These are phyloP conservation scores for Hyperoodon ampullatus DNA, from an alignment of 2,113 vertebrate species.

Conservation along the genomic window DNA sequence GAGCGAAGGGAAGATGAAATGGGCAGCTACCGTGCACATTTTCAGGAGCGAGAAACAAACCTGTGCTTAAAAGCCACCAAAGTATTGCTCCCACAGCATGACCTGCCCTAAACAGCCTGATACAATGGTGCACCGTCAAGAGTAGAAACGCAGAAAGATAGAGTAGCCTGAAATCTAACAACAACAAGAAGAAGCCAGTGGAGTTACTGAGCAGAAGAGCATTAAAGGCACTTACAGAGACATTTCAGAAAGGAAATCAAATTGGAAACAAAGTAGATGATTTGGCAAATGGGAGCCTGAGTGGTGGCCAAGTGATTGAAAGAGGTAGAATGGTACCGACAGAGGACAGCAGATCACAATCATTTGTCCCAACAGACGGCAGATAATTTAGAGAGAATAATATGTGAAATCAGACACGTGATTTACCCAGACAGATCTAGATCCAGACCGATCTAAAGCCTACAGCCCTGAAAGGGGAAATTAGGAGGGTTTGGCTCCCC, in stretches of 20 bases:
- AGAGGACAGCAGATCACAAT: not conserved
- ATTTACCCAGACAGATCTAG: not conserved
- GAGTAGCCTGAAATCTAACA: not conserved
- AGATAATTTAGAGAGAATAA: not conserved
- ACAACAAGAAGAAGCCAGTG: not conserved
- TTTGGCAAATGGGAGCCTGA: not conserved
- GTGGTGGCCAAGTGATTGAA: not conserved
- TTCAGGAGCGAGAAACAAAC: not conserved
- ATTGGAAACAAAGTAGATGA: not conserved
- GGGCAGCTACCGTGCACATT: not conserved
- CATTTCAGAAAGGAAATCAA: constrained; percentile 26
- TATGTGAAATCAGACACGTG: not conserved
- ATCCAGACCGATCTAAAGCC: not conserved
- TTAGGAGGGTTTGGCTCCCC: not conserved
- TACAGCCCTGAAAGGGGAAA: not conserved
- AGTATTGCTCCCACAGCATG: not conserved
- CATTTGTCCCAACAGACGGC: not conserved
- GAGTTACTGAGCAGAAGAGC: not conserved
- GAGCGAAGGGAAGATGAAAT: not conserved
- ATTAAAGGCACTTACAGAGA: not conserved
- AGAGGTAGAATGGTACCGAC: not conserved
- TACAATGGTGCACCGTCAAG: not conserved
- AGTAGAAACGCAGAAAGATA: not conserved
- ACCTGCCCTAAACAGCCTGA: not conserved
- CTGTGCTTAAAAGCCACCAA: not conserved